Conservation (phyloP, 2,888 invertebrate species). For the Diadegma fenestrale region DNA sequence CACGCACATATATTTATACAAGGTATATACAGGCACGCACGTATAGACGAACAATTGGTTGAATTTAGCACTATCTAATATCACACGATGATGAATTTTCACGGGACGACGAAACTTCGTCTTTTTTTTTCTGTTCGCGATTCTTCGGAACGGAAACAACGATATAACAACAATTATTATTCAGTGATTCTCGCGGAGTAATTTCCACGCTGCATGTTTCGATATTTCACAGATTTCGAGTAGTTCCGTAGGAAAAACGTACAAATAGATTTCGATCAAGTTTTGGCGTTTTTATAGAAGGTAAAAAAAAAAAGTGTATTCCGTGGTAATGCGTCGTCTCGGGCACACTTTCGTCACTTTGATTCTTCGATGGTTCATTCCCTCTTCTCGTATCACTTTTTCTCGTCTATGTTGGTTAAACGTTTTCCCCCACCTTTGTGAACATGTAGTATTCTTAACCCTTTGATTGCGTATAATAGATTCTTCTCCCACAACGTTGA, state of each 20-base stretch:
- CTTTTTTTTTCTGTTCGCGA: background rate
- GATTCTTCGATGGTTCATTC: conserved; percentile 53
- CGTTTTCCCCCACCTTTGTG: conserved; percentile 46
- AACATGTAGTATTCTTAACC: conserved; percentile 51
- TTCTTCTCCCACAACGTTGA: conserved; percentile 26
- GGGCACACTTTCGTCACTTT: conserved; percentile 60
- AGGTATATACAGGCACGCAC: conserved; percentile 14
- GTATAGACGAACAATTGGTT: conserved; percentile 41
- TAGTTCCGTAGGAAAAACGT: background rate
- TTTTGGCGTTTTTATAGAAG: background rate
- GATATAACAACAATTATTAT: background rate
- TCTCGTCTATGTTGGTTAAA: conserved; percentile 11
- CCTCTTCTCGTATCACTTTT: conserved; percentile 21
- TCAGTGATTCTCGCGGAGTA: background rate
- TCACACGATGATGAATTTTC: conserved; percentile 18
- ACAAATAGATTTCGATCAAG: background rate
- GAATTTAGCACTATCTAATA: conserved; percentile 55
- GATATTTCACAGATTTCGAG: background rate
- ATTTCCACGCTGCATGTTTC: background rate
- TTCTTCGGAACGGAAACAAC: conserved; percentile 7
- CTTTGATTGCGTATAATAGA: conserved; percentile 50
- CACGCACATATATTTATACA: conserved; percentile 18
- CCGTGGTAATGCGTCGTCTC: conserved; percentile 37
- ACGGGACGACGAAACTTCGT: conserved; percentile 21
- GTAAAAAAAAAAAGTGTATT: conserved; percentile 27